Percentiles rank a stretch among this genome's conserved stretches.
phyloP scores from a whole-genome alignment of 2,113 vertebrate species.

The Copsychus sechellarum region DNA sequence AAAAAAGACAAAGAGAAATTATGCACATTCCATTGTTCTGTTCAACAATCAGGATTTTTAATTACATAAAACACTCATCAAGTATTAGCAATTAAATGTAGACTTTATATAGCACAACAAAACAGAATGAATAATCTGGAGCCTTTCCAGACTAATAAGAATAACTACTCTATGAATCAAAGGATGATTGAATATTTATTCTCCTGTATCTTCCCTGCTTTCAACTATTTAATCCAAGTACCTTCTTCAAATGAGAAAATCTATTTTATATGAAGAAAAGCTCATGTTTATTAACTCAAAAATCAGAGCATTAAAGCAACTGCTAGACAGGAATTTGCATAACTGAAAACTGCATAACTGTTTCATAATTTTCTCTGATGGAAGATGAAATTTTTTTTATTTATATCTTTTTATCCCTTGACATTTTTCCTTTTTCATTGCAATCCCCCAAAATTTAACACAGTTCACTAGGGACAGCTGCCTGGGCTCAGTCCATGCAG shows the following conservation, averaged over 20 bases:
- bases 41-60: neutral
- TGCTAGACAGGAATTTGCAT: neutral
- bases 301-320: neutral
- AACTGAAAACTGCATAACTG: neutral
- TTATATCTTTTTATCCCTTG: neutral
- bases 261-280: neutral
- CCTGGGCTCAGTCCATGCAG: neutral
- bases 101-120: neutral
- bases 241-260: slow-evolving; percentile 25
- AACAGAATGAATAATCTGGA: slow-evolving; percentile 5
- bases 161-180: slow-evolving; percentile 16
- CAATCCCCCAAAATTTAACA: neutral
- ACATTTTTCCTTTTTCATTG: neutral
- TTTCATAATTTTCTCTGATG: neutral
- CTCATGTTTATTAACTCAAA: slow-evolving; percentile 37
- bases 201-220: neutral
- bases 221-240: slow-evolving; percentile 21
- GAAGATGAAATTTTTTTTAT: neutral
- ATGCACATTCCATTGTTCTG: neutral
- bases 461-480: neutral
- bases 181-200: slow-evolving; percentile 25
- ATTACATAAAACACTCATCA: neutral
- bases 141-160: slow-evolving; percentile 20
- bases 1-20: neutral
- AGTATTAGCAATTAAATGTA: neutral